Base-by-base conservation (phyloP, 2,888 invertebrate genomes). In the Brachynemurus nebulosus region DNA sequence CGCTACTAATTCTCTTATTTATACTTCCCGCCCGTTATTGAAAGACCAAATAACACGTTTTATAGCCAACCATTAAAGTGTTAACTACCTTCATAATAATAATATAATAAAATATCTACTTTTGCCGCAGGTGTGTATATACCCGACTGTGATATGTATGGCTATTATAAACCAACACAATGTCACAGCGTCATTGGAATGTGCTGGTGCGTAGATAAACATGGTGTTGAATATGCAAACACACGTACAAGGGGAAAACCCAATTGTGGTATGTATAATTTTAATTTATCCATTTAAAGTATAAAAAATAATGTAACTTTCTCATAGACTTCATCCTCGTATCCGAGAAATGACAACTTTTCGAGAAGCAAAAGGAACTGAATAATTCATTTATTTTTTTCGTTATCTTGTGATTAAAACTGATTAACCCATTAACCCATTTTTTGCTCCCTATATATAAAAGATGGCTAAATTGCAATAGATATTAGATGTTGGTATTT, bases 161-260 rank as follows among this genome's bases (percentile, higher is more conserved):
- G 91, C 50, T 90, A 78, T 69, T 91, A 86, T 68, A 78, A 80
- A 52, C 74, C 86, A 56, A 80, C 83, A 49, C 91, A 91, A 66
- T 91, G 91, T 65, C 88, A 90, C 68, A 76, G 77, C 52, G 82
- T 86, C 49, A 83, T 86, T 42, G 86, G 82, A 48, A 80, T 88
- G 62, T 91, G 91, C 68, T 91, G 91, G 91, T 91, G 90, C 69
- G 89, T 90, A 53, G 89, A 91, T 69, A 79, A 84, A 62, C 90
- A 90, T 66, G 91, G 91, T 44, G 85, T 84, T 37, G 90, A 90
- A 68, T 80, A 79, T 58, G 77, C 88, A 53, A 86, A 85, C 61
- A 84, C 88, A 52, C 80, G 89, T 60, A 81, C 84, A 51, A 71
- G 80, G 62, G 80, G 86, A 64, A 82, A 80, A 64, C 82, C 83